Conservation (phyloP, 1,140 invertebrate species). For the Alviniconcha marisindica region DNA sequence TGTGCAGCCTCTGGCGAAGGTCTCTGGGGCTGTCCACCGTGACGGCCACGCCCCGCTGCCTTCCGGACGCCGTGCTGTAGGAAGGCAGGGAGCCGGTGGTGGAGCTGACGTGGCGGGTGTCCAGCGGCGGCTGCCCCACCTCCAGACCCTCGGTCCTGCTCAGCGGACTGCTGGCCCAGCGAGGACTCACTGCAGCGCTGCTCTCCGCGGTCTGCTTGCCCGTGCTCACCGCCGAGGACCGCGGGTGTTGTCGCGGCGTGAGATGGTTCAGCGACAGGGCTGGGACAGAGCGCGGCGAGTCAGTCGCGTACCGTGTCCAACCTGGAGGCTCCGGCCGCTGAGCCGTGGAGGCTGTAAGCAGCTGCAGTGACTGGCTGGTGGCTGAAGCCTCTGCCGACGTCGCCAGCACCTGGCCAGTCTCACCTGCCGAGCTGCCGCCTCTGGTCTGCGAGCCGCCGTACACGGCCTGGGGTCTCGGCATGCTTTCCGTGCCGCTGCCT, state of each 20-base stretch:
- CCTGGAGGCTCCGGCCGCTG: too few species aligned
- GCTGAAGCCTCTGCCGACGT: too few species aligned
- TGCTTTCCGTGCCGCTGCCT: neutral
- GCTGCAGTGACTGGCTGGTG: too few species aligned
- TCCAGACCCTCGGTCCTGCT: neutral
- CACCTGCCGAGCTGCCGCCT: too few species aligned
- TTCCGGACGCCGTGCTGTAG: neutral
- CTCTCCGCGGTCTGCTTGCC: conserved; percentile 11
- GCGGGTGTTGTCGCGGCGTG: too few species aligned
- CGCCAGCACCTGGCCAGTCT: too few species aligned
- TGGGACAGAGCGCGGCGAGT: too few species aligned
- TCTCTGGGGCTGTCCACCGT: neutral
- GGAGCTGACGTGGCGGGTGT: conserved; percentile 12
- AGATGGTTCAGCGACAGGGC: too few species aligned
- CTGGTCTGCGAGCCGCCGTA: too few species aligned
- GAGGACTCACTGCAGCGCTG: neutral
- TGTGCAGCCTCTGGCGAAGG: neutral
- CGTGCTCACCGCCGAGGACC: neutral
- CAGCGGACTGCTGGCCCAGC: neutral
- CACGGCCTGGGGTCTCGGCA: neutral
- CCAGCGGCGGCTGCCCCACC: neutral
- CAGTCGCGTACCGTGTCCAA: too few species aligned
- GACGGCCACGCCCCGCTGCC: neutral
- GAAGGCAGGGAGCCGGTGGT: neutral
- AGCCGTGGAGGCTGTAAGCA: too few species aligned